Base-by-base conservation (phyloP, 2,113 vertebrate genomes). In the Oncorhynchus tshawytscha region DNA sequence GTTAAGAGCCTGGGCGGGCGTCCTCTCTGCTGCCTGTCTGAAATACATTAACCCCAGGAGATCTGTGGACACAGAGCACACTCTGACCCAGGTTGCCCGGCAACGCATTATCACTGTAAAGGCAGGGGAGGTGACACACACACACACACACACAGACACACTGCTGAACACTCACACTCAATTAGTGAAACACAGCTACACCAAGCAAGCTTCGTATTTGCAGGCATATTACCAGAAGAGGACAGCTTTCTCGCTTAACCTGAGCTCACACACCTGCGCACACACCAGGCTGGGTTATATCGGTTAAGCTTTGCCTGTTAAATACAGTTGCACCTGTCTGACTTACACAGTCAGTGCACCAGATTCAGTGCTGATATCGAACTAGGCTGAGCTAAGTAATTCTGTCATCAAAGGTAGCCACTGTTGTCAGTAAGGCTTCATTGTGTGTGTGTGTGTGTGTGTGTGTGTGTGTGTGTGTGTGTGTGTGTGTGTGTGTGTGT, bases 141-240 rank as follows among this genome's bases (percentile, higher is more conserved):
- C 15, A 48, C 22, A 9, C 22, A 29, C 34, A 4, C 60, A 20
- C n/a, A n/a, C n/a, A n/a, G 9, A 34, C 67, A 25, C 25, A 67
- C 49, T 29, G 45, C 22, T 27, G 87, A 89, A 91, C 91, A 91
- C 92, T 90, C 88, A 89, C 88, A 91, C 88, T 89, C 92, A 85
- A 92, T 92, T 92, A 92, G 92, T 91, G 91, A 83, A 82, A 88
- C 91, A 91, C 94, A 95, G 94, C 95, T 96, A 94, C 92, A 89
- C 31, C 81, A 77, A 88, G 86, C 72, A 83, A 60, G 59, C 18
- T 62, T 79, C 84, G 85, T 71, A 88, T 95, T 92, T 93, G 85
- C 91, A 92, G 91, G 88, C 90, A 88, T 91, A 93, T 95, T 95
- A 94, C 94, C 92, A 94, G 90, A 93, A 89, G 88, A 82, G 90